Percentiles rank a stretch among this genome's conserved stretches.
These are phyloP conservation scores for Heliconius himera DNA, from an alignment of 1,140 invertebrate genomes.

Conservation along the genomic window DNA sequence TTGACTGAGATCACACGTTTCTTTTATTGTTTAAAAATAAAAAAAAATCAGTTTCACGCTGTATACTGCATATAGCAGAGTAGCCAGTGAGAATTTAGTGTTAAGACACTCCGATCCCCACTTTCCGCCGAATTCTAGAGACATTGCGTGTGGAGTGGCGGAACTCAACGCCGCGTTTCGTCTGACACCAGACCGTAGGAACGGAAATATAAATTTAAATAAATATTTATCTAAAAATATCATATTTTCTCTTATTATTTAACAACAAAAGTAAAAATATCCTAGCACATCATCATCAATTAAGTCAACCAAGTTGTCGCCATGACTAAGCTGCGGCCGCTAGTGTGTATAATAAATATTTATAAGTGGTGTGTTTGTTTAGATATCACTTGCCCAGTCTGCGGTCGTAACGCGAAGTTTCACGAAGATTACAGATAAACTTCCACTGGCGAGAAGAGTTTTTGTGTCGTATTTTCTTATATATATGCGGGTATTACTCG, in stretches of 20 bases:
- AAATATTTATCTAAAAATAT: too few relatives aligned
- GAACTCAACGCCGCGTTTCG: too few relatives aligned
- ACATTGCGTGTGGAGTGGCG: too few relatives aligned
- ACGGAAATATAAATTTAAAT: too few relatives aligned
- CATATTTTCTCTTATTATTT: neutral
- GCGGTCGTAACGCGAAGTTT: neutral
- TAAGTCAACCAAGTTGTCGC: constrained; percentile 11
- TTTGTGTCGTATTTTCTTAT: neutral
- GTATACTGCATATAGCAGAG: too few relatives aligned
- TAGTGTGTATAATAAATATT: constrained; percentile 41
- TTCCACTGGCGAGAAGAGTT: neutral
- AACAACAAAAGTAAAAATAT: neutral
- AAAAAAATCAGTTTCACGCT: too few relatives aligned
- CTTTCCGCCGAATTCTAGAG: too few relatives aligned
- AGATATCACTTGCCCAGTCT: constrained; percentile 30
- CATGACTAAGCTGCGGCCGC: constrained; percentile 40
- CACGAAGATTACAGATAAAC: neutral
- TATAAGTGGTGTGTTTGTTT: constrained; percentile 34
- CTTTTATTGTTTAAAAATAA: neutral
- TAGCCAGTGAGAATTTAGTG: too few relatives aligned
- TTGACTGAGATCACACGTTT: constrained; percentile 15
- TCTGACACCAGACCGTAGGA: too few relatives aligned
- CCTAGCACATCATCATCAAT: neutral
- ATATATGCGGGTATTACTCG: neutral
- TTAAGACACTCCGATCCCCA: too few relatives aligned